Evolutionary conservation across 2,888 invertebrate species (phyloP).

Genomic region (Amblyjoppa fuscipennis): DNA sequence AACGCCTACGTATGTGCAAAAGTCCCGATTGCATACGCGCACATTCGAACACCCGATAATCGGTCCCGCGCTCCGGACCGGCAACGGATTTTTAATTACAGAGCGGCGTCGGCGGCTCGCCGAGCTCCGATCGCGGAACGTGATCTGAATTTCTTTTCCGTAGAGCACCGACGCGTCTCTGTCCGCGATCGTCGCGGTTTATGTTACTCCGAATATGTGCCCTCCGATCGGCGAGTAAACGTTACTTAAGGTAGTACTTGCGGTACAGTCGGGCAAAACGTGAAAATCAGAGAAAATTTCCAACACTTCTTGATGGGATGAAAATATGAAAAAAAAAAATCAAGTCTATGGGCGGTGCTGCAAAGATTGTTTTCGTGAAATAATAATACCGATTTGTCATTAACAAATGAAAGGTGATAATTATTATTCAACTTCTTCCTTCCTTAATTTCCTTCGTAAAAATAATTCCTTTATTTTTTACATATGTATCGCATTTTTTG

Average conservation of each 20-base stretch:
- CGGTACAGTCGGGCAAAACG: too few relatives aligned
- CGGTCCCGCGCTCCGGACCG: slow-evolving; percentile 16
- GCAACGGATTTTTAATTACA: slow-evolving; percentile 70
- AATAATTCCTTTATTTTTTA: too few relatives aligned
- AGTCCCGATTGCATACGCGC: background rate
- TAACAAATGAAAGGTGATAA: too few relatives aligned
- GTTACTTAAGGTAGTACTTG: background rate
- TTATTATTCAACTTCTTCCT: too few relatives aligned
- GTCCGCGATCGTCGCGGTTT: background rate
- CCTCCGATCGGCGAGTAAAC: background rate
- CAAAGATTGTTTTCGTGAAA: too few relatives aligned
- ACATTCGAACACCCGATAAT: slow-evolving; percentile 37
- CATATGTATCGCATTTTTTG: too few relatives aligned
- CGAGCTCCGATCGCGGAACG: slow-evolving; percentile 51
- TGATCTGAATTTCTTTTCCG: slow-evolving; percentile 57
- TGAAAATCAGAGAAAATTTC: too few relatives aligned
- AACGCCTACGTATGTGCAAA: background rate
- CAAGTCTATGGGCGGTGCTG: too few relatives aligned
- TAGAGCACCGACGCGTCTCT: background rate
- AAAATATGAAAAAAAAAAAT: too few relatives aligned
- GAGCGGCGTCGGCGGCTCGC: slow-evolving; percentile 56
- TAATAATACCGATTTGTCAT: too few relatives aligned
- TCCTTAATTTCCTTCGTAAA: too few relatives aligned
- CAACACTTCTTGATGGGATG: too few relatives aligned
- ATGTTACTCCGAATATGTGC: background rate